phyloP scores from a whole-genome alignment of 2,888 invertebrate species.

The Aromia moschata region DNA sequence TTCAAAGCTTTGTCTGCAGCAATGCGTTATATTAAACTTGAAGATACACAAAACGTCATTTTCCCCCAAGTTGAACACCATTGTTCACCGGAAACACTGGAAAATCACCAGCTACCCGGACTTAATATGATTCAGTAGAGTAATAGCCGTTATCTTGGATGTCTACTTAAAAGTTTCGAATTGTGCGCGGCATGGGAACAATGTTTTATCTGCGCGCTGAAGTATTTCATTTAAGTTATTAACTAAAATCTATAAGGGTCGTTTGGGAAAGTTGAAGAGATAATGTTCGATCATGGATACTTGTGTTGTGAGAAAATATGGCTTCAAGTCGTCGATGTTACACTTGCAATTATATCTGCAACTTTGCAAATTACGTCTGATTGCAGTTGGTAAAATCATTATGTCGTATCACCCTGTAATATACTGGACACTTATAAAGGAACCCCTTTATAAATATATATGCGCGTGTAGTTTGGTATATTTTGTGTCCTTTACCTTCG shows the following conservation, averaged over 20 bases:
- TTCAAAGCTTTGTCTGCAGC: too few relatives aligned
- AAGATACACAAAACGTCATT: conserved; percentile 14
- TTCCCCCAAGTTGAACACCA: conserved; percentile 23
- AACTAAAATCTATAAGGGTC: conserved; percentile 20
- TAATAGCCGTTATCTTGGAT: conserved; percentile 27
- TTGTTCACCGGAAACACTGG: conserved; percentile 23
- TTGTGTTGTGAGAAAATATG: too few relatives aligned
- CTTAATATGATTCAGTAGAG: conserved; percentile 24
- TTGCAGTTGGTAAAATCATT: background rate
- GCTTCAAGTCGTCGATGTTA: too few relatives aligned
- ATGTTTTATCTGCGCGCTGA: conserved; percentile 13
- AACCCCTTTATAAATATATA: too few relatives aligned
- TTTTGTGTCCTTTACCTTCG: too few relatives aligned
- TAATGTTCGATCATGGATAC: conserved; percentile 4
- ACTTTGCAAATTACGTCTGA: background rate
- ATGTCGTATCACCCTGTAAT: too few relatives aligned
- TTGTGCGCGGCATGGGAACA: conserved; percentile 10
- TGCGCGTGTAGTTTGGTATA: too few relatives aligned
- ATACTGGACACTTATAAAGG: background rate
- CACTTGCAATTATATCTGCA: background rate
- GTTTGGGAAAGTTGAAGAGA: conserved; percentile 12
- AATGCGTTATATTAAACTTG: background rate
- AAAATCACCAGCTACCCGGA: conserved; percentile 23
- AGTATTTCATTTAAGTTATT: conserved; percentile 21
- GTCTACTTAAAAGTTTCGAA: conserved; percentile 23